Evolutionary conservation across 2,113 vertebrate genomes (phyloP).

Genomic region (Halcyon malimbica): DNA sequence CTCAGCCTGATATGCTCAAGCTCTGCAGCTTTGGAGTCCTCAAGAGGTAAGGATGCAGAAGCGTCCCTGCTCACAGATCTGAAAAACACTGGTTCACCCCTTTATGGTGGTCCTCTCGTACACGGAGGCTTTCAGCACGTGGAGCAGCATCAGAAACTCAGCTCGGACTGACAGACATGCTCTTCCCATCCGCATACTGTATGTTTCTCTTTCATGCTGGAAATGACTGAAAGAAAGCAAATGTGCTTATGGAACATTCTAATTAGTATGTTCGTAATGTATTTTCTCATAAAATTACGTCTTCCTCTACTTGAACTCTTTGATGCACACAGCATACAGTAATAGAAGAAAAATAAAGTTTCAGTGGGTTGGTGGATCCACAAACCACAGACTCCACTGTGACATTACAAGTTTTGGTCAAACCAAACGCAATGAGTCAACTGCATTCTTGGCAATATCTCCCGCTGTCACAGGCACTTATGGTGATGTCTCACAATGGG

Average conservation of each 20-base stretch:
- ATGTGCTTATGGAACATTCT: background rate
- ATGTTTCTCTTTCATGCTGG: background rate
- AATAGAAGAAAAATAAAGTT: background rate
- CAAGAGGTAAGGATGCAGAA: background rate
- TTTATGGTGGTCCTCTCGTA: rapidly evolving
- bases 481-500: rapidly evolving
- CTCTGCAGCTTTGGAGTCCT: background rate
- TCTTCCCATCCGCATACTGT: background rate
- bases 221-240: background rate
- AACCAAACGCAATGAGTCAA: background rate
- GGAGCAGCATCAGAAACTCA: background rate
- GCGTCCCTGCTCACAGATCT: background rate
- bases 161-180: background rate
- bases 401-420: background rate
- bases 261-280: background rate
- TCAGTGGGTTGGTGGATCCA: background rate
- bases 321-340: background rate
- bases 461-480: background rate
- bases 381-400: background rate
- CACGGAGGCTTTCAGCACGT: background rate
- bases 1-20: background rate
- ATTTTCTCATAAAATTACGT: background rate
- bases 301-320: background rate
- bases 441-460: background rate
- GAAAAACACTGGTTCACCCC: background rate